Conservation (phyloP, 2,888 invertebrate species). For the Noctua fimbriata region DNA sequence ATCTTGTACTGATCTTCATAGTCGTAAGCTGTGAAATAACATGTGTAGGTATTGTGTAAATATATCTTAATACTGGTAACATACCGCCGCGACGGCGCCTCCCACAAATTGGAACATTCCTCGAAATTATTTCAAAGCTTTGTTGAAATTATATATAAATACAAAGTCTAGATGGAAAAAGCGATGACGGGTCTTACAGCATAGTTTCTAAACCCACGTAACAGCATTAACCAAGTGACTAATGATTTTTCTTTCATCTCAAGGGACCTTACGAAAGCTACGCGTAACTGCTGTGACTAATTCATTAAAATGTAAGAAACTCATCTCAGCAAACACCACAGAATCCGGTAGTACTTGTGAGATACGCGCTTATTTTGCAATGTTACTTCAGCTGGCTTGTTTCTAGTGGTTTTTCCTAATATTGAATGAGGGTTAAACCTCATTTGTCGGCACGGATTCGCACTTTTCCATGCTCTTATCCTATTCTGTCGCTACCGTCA, state of each 20-base stretch:
- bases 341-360: conserved; percentile 31
- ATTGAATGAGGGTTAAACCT: background rate
- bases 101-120: conserved; percentile 37
- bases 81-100: conserved; percentile 43
- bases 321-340: conserved; percentile 18
- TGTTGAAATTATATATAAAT: conserved; percentile 32
- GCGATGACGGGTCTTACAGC: conserved; percentile 17
- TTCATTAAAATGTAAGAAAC: conserved; percentile 45
- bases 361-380: conserved; percentile 40
- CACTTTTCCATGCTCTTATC: background rate
- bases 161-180: conserved; percentile 16
- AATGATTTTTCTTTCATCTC: conserved; percentile 29
- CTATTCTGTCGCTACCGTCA: background rate
- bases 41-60: conserved; percentile 43
- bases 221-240: conserved; percentile 29
- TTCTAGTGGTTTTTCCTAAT: background rate
- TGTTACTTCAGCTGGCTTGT: conserved; percentile 28
- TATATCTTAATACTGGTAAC: conserved; percentile 41
- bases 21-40: conserved; percentile 30
- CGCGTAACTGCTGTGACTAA: conserved; percentile 38
- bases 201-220: background rate
- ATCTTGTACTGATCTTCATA: conserved; percentile 31
- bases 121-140: conserved; percentile 30
- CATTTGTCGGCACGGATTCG: background rate
- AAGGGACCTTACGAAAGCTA: conserved; percentile 46